Base-by-base conservation (phyloP, 2,113 vertebrate species). In the Tetrax tetrax region DNA sequence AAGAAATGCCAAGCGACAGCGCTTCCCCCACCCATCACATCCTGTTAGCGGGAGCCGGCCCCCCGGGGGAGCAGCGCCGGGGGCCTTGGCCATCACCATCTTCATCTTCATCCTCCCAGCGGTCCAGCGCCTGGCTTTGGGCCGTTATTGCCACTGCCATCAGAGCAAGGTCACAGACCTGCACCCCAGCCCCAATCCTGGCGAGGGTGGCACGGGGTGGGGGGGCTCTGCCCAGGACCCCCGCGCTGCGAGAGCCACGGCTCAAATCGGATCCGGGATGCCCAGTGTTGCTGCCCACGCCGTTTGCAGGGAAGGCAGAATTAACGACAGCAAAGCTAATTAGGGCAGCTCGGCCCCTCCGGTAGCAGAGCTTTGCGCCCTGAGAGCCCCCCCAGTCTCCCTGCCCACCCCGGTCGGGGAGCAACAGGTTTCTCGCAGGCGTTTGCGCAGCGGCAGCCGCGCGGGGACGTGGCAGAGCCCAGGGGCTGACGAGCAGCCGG, bases 1-100 rank as follows among this genome's bases (percentile, higher is more conserved):
- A 45, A 69, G 68, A 92, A 56, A 96, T 83, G 23, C 91, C 89
- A 70, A 86, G 93, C 17, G 81, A 94, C 91, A 89, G 96, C 84
- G 3, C 81, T 31, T 3, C 60, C 70, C 70, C 79, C 86, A 48
- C 79, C 91, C 88, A 54, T 95, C 95, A 77, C 59, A 93, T 90
- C 91, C 75, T 48, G 75, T 92, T 90, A 86, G 83, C 45, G 4
- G 91, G 76, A 95, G 54, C 29, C 2, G 7, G 59, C 35, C 77
- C 77, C 80, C 11, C 8, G 63, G 69, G 77, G 74, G 33, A 70
- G 84, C 81, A 9, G 79, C 87, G 18, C 48, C 1, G 14, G 37
- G 6, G 57, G 65, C 56, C 23, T 51, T 4, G 9, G 14, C 64
- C 91, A 74, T 71, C 90, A 83, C 88, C 93, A 89, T 80, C 86